Percentiles rank a stretch among this genome's conserved stretches.
Evolutionary conservation across 2,797 vertebrate genomes (phyloP).

Genomic region (Tauraco hartlaubi): DNA sequence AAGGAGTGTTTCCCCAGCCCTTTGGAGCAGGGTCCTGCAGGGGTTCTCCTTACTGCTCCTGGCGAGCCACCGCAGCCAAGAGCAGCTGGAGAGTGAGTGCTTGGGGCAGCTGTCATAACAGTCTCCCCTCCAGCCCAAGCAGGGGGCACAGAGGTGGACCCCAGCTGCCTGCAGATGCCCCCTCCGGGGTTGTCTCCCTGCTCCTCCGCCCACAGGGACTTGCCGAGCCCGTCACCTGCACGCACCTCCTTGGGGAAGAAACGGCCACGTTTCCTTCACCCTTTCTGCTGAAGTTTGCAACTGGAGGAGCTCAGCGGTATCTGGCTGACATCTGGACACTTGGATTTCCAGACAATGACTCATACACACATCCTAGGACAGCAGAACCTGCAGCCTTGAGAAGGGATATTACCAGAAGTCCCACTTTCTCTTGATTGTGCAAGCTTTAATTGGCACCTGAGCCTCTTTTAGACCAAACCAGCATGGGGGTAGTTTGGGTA

Average conservation of each 20-base stretch:
- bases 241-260: not conserved
- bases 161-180: constrained; percentile 21
- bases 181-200: not conserved
- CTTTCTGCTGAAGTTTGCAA: not conserved
- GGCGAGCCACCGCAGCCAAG: not conserved
- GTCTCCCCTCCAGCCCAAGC: not conserved
- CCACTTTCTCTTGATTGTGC: not conserved
- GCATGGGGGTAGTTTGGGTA: not conserved
- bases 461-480: not conserved
- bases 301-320: not conserved
- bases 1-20: not conserved
- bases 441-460: constrained; percentile 25
- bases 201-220: not conserved
- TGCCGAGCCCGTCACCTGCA: not conserved
- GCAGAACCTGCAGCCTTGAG: not conserved
- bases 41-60: not conserved
- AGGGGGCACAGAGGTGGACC: not conserved
- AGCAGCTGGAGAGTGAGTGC: not conserved
- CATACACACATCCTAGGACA: constrained; percentile 30
- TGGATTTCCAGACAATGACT: constrained; percentile 68
- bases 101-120: constrained; percentile 31
- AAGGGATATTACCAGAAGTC: not conserved
- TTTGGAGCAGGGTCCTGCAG: not conserved
- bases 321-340: constrained; percentile 60
- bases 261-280: not conserved